Conservation (phyloP, 2,797 vertebrate genomes). For the Notoglanidium macrostoma region DNA sequence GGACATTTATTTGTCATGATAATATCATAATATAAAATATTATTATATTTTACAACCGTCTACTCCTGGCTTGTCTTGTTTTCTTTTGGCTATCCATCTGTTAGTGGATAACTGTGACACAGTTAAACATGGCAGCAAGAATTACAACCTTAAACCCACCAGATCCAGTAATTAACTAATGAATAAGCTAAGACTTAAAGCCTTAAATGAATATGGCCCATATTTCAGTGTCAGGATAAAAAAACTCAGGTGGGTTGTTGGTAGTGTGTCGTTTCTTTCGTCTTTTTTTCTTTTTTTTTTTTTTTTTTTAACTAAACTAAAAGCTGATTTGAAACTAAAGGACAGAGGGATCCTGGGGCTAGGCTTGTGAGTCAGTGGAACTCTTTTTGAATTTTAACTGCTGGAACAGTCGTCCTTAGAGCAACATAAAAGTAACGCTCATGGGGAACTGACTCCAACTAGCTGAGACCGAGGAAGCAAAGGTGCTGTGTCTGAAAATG, state of each 20-base stretch:
- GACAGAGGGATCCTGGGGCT: conserved; percentile 27
- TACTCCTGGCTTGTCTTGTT: not conserved
- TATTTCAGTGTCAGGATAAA: not conserved
- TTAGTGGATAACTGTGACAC: not conserved
- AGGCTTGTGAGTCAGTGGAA: conserved; percentile 13
- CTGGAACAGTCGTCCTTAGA: conserved; percentile 25
- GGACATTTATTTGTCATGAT: not conserved
- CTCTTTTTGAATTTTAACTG: conserved; percentile 31
- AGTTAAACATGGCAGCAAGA: not conserved
- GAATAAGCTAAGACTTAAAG: not conserved
- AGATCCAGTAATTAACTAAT: not conserved
- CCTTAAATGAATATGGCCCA: not conserved
- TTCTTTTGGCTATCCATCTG: not conserved
- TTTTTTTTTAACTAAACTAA: not conserved
- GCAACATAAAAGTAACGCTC: conserved; percentile 29
- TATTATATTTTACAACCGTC: too few species aligned
- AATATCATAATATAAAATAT: too few species aligned
- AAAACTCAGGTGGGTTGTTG: conserved; percentile 3
- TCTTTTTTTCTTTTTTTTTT: not conserved
- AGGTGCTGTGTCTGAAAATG: conserved; percentile 15
- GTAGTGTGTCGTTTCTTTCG: not conserved
- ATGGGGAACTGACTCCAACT: conserved; percentile 6
- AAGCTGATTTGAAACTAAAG: conserved; percentile 33
- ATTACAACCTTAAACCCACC: not conserved
- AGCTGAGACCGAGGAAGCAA: not conserved